Evolutionary conservation across 2,113 vertebrate genomes (phyloP), one percentile per base, ranked within the genome.

Genomic region (Leptobrachium ailaonicum): DNA sequence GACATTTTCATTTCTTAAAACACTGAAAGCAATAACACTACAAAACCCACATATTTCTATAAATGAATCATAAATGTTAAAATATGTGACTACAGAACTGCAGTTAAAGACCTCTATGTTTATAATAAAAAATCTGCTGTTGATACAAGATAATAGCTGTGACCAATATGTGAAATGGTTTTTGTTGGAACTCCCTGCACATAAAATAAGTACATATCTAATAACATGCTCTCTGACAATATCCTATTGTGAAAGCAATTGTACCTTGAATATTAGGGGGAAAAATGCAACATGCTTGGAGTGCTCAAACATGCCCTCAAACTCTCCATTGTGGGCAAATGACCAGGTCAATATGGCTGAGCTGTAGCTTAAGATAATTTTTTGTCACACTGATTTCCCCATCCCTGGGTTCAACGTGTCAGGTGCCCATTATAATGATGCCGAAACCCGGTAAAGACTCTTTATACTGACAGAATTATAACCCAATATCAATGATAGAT

Each of bases 1-100:
- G 82, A 83, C 77, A 69, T 56, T 67, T 85, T 83, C 80, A 83
- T n/a, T 85, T 76, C 79, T 78, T 75, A 80, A 71, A 87, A 87
- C 83, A 74, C 8, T 83, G 68, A 20, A 85, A 56, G 82, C 77
- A 83, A 66, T 67, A 64, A 78, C 71, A 84, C 85, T 74, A 86
- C 71, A 81, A 81, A 75, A 75, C 43, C 71, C 79, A 69, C 66
- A 81, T 75, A 75, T 75, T 75, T 81, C 79, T 75, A 68, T 81
- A 74, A 75, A 75, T 75, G 79, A 81, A 68, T 75, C 79, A 81
- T 81, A 75, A 81, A 81, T 81, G 78, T 20, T 69, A 69, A 81
- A 74, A 81, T 81, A 60, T 80, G 72, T 73, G 71, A 60, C 71
- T 73, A n/a, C 41, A 67, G 50, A 14, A 73, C 41, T 47, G 50